Percentiles rank a stretch among this genome's conserved stretches.
phyloP scores from a whole-genome alignment of 1,140 invertebrate species.

The Drosophila hydei region DNA sequence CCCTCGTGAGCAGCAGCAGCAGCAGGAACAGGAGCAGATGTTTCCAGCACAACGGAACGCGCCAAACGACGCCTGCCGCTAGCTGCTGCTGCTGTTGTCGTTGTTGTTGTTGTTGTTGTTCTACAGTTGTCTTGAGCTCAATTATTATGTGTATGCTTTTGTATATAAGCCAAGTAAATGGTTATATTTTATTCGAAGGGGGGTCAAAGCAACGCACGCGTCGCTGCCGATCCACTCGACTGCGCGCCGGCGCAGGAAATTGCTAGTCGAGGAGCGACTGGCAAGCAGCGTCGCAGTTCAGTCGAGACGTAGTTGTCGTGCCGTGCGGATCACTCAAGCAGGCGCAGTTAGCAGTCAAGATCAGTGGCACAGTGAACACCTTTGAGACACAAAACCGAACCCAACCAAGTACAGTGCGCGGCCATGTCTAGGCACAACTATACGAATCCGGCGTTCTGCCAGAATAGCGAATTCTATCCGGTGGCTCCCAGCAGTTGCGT shows the following conservation, averaged over 20 bases:
- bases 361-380: slow-evolving; percentile 16
- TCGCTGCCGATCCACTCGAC: slow-evolving; percentile 68
- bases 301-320: slow-evolving; percentile 64
- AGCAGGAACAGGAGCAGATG: slow-evolving; percentile 72
- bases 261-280: slow-evolving; percentile 61
- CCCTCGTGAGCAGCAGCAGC: slow-evolving; percentile 46
- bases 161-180: slow-evolving; percentile 41
- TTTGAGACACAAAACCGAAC: not conserved
- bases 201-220: slow-evolving; percentile 36
- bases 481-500: slow-evolving; percentile 53
- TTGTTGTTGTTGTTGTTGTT: slow-evolving; percentile 15
- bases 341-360: slow-evolving; percentile 1
- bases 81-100: slow-evolving; percentile 25
- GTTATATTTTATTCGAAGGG: slow-evolving; percentile 18
- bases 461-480: slow-evolving; percentile 88
- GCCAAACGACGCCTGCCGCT: slow-evolving; percentile 64
- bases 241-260: slow-evolving; percentile 77
- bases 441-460: slow-evolving; percentile 90
- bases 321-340: slow-evolving; percentile 34
- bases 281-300: slow-evolving; percentile 46
- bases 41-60: slow-evolving; percentile 74
- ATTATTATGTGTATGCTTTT: slow-evolving; percentile 51
- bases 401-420: slow-evolving; percentile 60
- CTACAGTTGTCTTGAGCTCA: slow-evolving; percentile 61
- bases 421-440: slow-evolving; percentile 86